A percentile compares a stretch with the other conserved stretches of the same genome.
These are phyloP conservation scores for Wasmannia auropunctata DNA, from an alignment of 1,140 invertebrate species.

Conservation along the genomic window DNA sequence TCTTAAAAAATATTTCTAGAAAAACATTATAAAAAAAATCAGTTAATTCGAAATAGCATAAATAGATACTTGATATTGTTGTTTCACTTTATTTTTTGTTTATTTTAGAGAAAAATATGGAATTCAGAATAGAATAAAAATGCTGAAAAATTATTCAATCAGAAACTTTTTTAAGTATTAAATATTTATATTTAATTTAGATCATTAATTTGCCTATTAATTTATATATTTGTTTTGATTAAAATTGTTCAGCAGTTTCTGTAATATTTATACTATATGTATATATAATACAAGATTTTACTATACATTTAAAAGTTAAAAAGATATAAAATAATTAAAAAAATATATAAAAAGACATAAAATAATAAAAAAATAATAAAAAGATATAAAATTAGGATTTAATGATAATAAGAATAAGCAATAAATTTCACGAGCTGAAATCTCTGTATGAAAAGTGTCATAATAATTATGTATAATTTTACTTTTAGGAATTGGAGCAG, in stretches of 20 bases:
- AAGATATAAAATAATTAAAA: background rate
- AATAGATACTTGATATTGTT: background rate
- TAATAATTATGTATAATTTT: conserved; percentile 39
- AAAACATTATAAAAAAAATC: background rate
- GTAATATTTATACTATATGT: background rate
- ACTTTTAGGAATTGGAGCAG: conserved; percentile 82
- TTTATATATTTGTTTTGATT: background rate
- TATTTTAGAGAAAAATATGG: background rate
- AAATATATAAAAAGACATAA: too few species aligned
- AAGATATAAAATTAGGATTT: background rate
- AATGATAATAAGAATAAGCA: background rate
- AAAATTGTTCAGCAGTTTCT: background rate
- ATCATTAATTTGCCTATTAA: background rate
- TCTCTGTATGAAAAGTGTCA: background rate
- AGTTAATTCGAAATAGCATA: background rate
- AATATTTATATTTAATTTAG: background rate
- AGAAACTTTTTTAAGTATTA: background rate
- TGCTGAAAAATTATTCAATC: background rate
- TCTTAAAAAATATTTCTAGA: background rate
- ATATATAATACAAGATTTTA: background rate
- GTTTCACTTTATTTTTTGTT: background rate
- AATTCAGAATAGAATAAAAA: background rate
- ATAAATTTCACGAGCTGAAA: background rate
- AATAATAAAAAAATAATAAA: too few species aligned
- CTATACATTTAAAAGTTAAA: background rate